These are phyloP conservation scores for Hemiprocne comata DNA, from an alignment of 2,113 vertebrate species.

Conservation along the genomic window DNA sequence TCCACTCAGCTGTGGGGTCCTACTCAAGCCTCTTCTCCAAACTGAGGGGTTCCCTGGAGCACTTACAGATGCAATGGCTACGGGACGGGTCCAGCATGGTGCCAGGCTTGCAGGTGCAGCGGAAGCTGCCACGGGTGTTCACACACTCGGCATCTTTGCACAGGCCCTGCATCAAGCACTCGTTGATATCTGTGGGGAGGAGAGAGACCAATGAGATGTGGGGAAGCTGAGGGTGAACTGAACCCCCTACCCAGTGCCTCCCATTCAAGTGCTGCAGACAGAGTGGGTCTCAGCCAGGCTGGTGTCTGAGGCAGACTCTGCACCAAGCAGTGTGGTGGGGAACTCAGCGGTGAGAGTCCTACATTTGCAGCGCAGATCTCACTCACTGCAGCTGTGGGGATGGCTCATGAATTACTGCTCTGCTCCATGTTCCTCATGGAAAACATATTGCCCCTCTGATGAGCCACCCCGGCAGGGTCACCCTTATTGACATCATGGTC, in stretches of 20 bases:
- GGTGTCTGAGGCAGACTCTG: background rate
- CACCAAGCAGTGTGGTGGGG: background rate
- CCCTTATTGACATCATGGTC: background rate
- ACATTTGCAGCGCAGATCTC: background rate
- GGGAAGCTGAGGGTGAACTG: background rate
- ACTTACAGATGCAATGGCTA: conserved; percentile 96
- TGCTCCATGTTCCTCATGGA: background rate
- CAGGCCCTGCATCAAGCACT: conserved; percentile 86
- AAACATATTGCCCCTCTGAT: background rate
- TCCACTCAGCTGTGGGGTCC: background rate
- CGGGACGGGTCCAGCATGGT: conserved; percentile 91
- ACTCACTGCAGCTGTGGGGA: background rate
- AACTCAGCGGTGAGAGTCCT: background rate
- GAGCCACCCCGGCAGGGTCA: background rate
- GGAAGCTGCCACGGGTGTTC: conserved; percentile 94
- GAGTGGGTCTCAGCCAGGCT: background rate
- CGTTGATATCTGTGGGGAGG: conserved; percentile 88
- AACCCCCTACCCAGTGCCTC: background rate
- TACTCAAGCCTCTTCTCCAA: background rate
- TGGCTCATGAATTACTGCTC: background rate
- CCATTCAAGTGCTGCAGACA: accelerated
- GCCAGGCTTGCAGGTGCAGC: conserved; percentile 88
- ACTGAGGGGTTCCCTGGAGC: background rate
- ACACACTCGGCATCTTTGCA: conserved; percentile 91
- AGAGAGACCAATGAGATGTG: background rate